These are phyloP conservation scores for Helicoverpa zea DNA, from an alignment of 1,140 invertebrate species.

Conservation along the genomic window DNA sequence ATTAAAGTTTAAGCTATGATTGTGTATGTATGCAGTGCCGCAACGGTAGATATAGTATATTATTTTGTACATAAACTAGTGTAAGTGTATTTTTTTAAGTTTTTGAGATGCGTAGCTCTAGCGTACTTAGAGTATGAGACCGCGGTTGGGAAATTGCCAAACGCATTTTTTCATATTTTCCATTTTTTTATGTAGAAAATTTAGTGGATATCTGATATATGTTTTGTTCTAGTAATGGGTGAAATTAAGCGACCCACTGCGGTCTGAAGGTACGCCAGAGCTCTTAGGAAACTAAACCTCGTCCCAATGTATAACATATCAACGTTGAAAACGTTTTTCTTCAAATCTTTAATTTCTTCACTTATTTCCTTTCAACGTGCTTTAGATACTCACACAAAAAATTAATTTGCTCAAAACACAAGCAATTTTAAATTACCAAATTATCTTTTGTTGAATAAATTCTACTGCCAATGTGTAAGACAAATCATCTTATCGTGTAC, in stretches of 20 bases:
- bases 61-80: slow-evolving; percentile 52
- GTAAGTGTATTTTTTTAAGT: slow-evolving; percentile 49
- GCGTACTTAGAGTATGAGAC: neutral
- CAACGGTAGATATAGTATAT: slow-evolving; percentile 37
- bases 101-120: slow-evolving; percentile 50
- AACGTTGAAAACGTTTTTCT: slow-evolving; percentile 64
- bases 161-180: neutral
- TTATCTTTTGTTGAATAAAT: slow-evolving; percentile 22
- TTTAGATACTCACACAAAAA: slow-evolving; percentile 22
- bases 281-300: slow-evolving; percentile 52
- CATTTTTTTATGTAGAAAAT: neutral
- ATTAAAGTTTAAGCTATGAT: slow-evolving; percentile 65
- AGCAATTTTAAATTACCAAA: slow-evolving; percentile 65
- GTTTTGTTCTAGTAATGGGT: neutral
- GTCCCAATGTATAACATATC: slow-evolving; percentile 58
- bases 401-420: slow-evolving; percentile 75
- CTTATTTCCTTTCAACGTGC: neutral
- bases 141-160: neutral
- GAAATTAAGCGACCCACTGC: too few relatives aligned
- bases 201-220: neutral
- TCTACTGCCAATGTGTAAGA: slow-evolving; percentile 26
- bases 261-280: slow-evolving; percentile 3
- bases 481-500: neutral
- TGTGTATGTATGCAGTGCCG: slow-evolving; percentile 51
- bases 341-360: neutral